A percentile compares a stretch with the other conserved stretches of the same genome.
Conservation (phyloP, 2,888 invertebrate species). For the Drosophila mayaguana region DNA sequence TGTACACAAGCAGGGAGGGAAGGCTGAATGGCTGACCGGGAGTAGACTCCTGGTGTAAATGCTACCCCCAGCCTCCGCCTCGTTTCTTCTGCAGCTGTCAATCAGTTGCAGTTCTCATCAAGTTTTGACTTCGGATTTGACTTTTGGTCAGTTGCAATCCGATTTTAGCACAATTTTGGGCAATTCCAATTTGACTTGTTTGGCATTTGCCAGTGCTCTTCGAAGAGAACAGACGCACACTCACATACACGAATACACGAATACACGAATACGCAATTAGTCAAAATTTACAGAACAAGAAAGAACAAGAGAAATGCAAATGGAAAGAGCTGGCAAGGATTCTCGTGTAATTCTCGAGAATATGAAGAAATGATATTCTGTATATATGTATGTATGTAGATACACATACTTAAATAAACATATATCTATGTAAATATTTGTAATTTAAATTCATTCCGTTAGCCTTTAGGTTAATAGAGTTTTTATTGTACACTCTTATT, state of each 20-base stretch:
- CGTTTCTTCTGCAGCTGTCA: constrained; percentile 14
- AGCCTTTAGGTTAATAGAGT: background rate
- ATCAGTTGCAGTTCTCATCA: constrained; percentile 30
- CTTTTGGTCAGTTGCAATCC: constrained; percentile 22
- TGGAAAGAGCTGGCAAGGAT: background rate
- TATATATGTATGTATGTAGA: background rate
- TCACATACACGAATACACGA: background rate
- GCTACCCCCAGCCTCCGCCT: background rate
- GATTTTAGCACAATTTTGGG: constrained; percentile 16
- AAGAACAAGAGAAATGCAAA: background rate
- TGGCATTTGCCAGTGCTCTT: background rate
- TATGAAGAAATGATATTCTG: too few relatives aligned
- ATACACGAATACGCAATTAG: background rate
- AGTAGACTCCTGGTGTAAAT: too few relatives aligned
- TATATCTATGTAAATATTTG: background rate
- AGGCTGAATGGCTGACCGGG: background rate
- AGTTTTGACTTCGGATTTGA: constrained; percentile 19
- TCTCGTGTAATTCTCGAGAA: too few relatives aligned
- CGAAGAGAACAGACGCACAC: background rate
- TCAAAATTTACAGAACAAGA: background rate
- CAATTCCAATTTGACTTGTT: constrained; percentile 7
- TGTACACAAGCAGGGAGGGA: background rate
- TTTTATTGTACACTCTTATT: background rate
- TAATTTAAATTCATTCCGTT: background rate
- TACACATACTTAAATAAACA: too few relatives aligned